phyloP scores from a whole-genome alignment of 2,888 invertebrate genomes.

The Phengaris alcon region DNA sequence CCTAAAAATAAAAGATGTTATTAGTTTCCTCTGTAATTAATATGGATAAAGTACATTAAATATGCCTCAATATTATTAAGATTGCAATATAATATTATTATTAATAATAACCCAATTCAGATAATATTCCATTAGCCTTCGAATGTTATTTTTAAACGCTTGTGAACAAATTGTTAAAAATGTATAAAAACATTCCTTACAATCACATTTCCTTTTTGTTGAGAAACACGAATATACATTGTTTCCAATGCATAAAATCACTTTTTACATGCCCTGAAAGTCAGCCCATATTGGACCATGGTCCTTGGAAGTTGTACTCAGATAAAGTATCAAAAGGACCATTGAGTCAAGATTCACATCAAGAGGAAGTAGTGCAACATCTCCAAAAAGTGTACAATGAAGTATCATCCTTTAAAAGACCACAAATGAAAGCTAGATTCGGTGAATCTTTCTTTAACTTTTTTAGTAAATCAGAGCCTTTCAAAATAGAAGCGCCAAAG shows the following conservation, averaged over 20 bases:
- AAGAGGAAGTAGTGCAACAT: conserved; percentile 83
- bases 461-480: conserved; percentile 59
- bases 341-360: conserved; percentile 84
- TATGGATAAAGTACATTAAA: background rate
- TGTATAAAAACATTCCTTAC: conserved; percentile 53
- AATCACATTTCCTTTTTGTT: conserved; percentile 50
- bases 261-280: conserved; percentile 56
- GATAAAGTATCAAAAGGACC: conserved; percentile 80
- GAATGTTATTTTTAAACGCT: conserved; percentile 31
- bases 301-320: conserved; percentile 78
- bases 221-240: conserved; percentile 55
- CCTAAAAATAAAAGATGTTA: background rate
- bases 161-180: conserved; percentile 40
- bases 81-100: background rate
- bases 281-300: conserved; percentile 46
- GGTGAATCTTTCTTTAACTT: conserved; percentile 56
- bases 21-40: background rate
- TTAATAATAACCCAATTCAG: conserved; percentile 14
- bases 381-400: conserved; percentile 85
- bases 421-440: conserved; percentile 45
- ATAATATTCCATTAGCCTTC: conserved; percentile 29
- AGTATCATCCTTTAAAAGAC: conserved; percentile 78
- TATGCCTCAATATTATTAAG: background rate
- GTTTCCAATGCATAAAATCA: conserved; percentile 57
- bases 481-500: conserved; percentile 80